Evolutionary conservation across 1,140 invertebrate genomes (phyloP).

Genomic region (Drosophila sproati): DNA sequence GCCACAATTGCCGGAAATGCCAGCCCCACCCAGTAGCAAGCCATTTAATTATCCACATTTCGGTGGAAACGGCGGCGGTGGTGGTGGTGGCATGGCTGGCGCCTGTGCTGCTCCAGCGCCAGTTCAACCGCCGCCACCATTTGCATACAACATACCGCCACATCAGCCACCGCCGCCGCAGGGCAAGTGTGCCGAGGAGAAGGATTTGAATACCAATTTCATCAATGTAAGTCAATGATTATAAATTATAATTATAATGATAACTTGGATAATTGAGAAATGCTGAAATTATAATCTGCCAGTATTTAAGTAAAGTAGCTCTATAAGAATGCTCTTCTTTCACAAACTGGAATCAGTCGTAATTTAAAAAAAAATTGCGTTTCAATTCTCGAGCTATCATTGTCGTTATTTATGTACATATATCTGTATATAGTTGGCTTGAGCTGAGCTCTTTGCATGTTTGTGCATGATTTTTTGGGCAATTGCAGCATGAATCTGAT

Average conservation of each 20-base stretch:
- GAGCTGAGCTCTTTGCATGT: conserved; percentile 50
- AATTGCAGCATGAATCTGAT: conserved; percentile 62
- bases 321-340: not conserved
- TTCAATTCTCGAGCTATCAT: not conserved
- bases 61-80: conserved; percentile 44
- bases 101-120: conserved; percentile 36
- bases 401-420: not conserved
- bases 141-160: conserved; percentile 91
- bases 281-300: too few species aligned
- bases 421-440: not conserved
- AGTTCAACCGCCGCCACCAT: conserved; percentile 85
- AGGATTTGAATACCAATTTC: conserved; percentile 87
- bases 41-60: conserved; percentile 83
- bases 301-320: too few species aligned
- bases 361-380: too few species aligned
- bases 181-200: conserved; percentile 84
- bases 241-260: not conserved
- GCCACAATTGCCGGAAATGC: conserved; percentile 87
- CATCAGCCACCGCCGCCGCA: conserved; percentile 72
- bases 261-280: not conserved
- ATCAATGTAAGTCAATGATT: conserved; percentile 85
- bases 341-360: too few species aligned
- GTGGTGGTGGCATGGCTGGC: conserved; percentile 42
- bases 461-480: conserved; percentile 56
- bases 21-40: conserved; percentile 75